Evolutionary conservation across 1,140 invertebrate species (phyloP).

Genomic region (Trialeurodes vaporariorum): DNA sequence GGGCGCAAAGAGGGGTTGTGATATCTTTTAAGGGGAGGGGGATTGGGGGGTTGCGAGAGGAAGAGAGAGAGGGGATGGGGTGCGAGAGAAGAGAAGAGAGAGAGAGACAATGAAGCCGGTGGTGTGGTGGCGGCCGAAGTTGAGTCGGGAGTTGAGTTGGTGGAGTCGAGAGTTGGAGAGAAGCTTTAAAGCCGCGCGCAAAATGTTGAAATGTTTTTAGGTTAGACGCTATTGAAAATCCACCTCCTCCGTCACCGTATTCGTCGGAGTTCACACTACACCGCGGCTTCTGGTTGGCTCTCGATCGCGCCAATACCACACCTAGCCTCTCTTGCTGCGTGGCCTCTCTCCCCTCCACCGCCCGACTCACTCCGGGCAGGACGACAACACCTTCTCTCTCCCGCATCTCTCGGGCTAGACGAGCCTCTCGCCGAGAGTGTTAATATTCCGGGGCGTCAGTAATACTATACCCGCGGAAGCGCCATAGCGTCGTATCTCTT

Average conservation of each 20-base stretch:
- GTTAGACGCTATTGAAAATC: neutral
- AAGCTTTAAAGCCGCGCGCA: no score
- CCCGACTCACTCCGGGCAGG: no score
- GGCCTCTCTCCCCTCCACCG: neutral
- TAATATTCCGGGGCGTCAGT: neutral
- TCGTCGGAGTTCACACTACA: neutral
- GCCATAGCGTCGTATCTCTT: no score
- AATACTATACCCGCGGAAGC: neutral
- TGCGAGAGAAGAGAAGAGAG: no score
- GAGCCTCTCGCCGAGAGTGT: neutral
- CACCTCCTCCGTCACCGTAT: neutral
- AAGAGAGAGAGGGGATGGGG: no score
- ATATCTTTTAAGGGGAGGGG: no score
- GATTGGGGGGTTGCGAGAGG: no score
- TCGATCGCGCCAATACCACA: neutral
- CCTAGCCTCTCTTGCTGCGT: neutral
- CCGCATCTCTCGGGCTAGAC: neutral
- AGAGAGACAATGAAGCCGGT: neutral
- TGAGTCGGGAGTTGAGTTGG: no score
- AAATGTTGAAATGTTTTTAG: neutral
- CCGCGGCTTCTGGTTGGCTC: neutral
- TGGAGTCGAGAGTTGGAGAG: no score
- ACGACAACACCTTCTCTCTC: neutral
- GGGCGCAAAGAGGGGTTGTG: no score
- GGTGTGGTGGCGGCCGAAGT: neutral